Percentiles rank a stretch among this genome's conserved stretches.
Evolutionary conservation across 2,113 vertebrate species (phyloP).

Genomic region (Ammodramus savannarum): DNA sequence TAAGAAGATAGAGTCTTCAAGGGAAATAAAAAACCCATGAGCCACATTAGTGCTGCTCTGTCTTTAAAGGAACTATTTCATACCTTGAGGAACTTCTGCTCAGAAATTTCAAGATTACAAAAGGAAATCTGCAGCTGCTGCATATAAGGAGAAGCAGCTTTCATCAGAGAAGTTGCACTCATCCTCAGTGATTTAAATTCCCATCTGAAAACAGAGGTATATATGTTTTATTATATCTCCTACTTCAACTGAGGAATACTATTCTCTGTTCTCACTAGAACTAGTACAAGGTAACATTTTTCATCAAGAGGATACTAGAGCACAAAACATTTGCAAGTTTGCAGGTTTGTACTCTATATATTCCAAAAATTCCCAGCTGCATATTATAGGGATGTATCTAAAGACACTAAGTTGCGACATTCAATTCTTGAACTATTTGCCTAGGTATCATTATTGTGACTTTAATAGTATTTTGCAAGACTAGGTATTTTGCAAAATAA

Average conservation of each 20-base stretch:
- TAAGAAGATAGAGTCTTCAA: background rate
- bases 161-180: background rate
- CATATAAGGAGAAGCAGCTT: background rate
- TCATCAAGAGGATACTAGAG: background rate
- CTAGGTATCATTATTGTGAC: background rate
- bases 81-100: conserved; percentile 11
- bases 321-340: background rate
- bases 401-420: background rate
- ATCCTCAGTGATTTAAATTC: background rate
- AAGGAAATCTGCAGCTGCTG: background rate
- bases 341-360: background rate
- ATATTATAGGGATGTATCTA: background rate
- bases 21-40: background rate
- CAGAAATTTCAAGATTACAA: background rate
- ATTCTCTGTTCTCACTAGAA: background rate
- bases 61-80: background rate
- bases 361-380: background rate
- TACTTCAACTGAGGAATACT: background rate
- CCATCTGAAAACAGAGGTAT: background rate
- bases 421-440: background rate
- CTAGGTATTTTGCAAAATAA: background rate
- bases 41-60: background rate
- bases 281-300: background rate
- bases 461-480: background rate
- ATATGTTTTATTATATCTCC: background rate